Conservation (phyloP, 1,140 invertebrate species). For the Centruroides sculpturatus region DNA sequence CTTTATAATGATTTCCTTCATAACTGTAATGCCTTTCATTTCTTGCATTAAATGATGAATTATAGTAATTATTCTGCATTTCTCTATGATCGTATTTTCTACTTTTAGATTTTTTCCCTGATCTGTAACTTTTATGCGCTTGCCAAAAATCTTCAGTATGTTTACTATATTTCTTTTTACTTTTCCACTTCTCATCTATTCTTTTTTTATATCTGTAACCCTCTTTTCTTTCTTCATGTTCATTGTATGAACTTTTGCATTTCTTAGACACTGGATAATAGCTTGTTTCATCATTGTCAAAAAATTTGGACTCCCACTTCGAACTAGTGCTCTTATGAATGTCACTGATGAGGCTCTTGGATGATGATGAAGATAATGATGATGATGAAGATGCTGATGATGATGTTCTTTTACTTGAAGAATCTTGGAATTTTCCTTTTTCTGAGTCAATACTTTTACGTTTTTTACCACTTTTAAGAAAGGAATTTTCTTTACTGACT, state of each 20-base stretch:
- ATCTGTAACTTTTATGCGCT: background rate
- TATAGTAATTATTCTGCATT: background rate
- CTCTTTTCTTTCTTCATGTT: background rate
- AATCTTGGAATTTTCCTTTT: background rate
- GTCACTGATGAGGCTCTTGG: background rate
- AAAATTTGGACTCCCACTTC: background rate
- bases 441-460: background rate
- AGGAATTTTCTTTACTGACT: background rate
- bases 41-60: too few relatives aligned
- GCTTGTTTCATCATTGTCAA: background rate
- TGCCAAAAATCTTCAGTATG: background rate
- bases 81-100: background rate
- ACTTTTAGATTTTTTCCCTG: background rate
- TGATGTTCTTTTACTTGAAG: background rate
- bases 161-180: background rate
- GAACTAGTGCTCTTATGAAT: background rate
- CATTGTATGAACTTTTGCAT: background rate
- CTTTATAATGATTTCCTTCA: background rate
- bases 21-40: background rate
- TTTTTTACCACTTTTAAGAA: constrained; percentile 5
- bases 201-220: background rate
- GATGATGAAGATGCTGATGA: background rate
- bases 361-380: background rate
- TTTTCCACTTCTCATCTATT: background rate
- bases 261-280: constrained; percentile 3